Evolutionary conservation across 1,140 invertebrate species (phyloP), one percentile per base, ranked within the genome.

Genomic region (Gryllus bimaculatus): DNA sequence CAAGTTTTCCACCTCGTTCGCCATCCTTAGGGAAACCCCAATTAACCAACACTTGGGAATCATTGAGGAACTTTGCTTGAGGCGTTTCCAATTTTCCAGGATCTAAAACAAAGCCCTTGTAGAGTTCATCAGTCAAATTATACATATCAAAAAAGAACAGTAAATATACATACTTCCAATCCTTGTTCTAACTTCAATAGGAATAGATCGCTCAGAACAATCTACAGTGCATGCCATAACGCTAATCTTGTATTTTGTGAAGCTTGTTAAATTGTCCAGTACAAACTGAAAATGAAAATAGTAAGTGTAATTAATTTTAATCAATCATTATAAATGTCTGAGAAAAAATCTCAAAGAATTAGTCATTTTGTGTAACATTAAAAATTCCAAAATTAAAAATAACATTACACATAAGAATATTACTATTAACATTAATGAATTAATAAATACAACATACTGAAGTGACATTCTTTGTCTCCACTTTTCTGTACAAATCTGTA

Each of bases 191-290:
- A 88, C 83, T 79, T 83, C 82, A 76, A 90, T 84, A 2, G 84
- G 81, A 77, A 83, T 80, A 18, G 89, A 89, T 74, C 83, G 80
- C 0, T 84, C 81, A 13, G 92, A 93, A 82, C 91, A 92, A 18
- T 89, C 84, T 73, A 91, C 90, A 18, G 92, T 93, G 83, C 94
- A 95, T 8, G 94, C 93, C 48, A 87, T 83, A 2, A 95, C 88
- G 26, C 85, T 85, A 8, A 95, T 86, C 3, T 88, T 89, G 83
- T 95, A 95, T 78, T 90, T 89, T 7, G 87, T 89, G 81, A 90
- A 83, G 82, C 87, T 86, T 48, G 84, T 79, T 12, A 89, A 82
- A 18, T 82, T 80, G 8, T 80, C 76, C 26, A 88, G 76, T 13
- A 81, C 20, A n/a, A 8, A 48, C 76, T 77, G 18, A n/a, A 48